These are phyloP conservation scores for Probaryconus sp. DNA, from an alignment of 1,140 invertebrate genomes.

Conservation along the genomic window DNA sequence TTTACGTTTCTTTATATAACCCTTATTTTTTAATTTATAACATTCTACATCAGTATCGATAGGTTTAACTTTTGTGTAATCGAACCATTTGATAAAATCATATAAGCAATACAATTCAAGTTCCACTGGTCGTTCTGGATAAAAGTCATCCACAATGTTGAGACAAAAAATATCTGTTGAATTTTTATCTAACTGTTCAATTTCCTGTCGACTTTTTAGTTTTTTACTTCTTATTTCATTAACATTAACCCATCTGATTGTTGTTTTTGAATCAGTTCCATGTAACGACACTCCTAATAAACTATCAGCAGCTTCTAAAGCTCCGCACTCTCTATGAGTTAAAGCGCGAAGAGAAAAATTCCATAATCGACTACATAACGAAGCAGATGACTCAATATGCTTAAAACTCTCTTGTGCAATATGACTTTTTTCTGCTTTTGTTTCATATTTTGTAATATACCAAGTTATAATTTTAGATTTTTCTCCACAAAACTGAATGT, in stretches of 20 bases:
- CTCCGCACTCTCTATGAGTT: conserved; percentile 63
- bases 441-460: conserved; percentile 52
- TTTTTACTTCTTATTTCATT: conserved; percentile 54
- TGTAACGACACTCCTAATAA: conserved; percentile 59
- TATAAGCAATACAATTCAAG: conserved; percentile 51
- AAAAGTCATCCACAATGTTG: conserved; percentile 58
- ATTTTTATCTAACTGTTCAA: conserved; percentile 49
- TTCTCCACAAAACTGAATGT: no score
- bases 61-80: conserved; percentile 20
- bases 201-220: conserved; percentile 45
- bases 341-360: conserved; percentile 56
- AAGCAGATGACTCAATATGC: conserved; percentile 10
- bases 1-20: conserved; percentile 57
- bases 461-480: conserved; percentile 52
- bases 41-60: conserved; percentile 21
- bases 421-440: conserved; percentile 38
- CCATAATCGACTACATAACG: conserved; percentile 37
- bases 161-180: conserved; percentile 61
- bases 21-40: conserved; percentile 17
- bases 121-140: conserved; percentile 56
- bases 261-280: conserved; percentile 63
- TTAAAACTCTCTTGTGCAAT: conserved; percentile 14
- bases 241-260: conserved; percentile 65
- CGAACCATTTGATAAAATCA: conserved; percentile 43
- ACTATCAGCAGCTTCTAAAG: conserved; percentile 62